Evolutionary conservation across 2,888 invertebrate genomes (phyloP).

Genomic region (Ferdinandea cuprea): DNA sequence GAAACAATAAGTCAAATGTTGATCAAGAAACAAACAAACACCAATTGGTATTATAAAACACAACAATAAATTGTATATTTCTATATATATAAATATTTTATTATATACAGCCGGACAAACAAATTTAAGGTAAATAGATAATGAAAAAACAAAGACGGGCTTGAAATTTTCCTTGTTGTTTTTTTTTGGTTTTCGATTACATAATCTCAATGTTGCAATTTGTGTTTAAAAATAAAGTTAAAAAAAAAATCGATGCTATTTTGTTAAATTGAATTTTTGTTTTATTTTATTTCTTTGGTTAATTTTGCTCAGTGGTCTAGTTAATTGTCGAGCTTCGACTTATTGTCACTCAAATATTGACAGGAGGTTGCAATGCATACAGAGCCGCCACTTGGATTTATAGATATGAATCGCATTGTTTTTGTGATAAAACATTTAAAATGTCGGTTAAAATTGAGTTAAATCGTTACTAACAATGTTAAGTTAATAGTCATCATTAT

Average conservation of each 20-base stretch:
- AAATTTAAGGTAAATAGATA: not conserved
- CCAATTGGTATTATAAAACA: not conserved
- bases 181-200: no score
- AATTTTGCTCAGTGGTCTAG: no score
- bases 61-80: not conserved
- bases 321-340: no score
- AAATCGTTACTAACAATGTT: no score
- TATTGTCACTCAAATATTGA: no score
- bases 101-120: constrained; percentile 4
- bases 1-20: not conserved
- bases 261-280: constrained; percentile 19
- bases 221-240: constrained; percentile 21
- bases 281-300: constrained; percentile 4
- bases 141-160: not conserved
- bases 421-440: no score
- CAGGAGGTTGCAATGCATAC: no score
- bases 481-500: no score
- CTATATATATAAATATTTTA: not conserved
- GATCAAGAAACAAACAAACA: not conserved
- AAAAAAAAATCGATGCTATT: not conserved
- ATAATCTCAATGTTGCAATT: constrained; percentile 25
- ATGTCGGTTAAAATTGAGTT: no score
- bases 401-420: no score
- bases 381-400: no score
- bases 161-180: not conserved